Conservation (phyloP, 2,797 vertebrate genomes). For the Hemitrygon akajei region DNA sequence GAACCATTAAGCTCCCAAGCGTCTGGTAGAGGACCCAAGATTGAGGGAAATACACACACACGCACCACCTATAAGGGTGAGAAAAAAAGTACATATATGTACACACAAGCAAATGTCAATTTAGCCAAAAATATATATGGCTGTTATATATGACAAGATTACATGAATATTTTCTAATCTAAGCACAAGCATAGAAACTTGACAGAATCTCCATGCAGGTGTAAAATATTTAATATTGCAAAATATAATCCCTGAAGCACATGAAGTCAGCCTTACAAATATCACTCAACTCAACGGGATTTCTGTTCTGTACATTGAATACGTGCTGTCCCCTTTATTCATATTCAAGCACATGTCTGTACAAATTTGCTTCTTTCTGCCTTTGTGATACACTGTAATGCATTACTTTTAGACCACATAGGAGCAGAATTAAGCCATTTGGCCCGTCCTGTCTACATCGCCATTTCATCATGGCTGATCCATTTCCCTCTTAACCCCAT, state of each 20-base stretch:
- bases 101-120: neutral
- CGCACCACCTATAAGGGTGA: no score
- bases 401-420: neutral
- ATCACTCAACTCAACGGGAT: neutral
- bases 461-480: no score
- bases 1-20: no score
- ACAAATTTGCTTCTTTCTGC: neutral
- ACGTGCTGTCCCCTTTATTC: neutral
- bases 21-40: no score
- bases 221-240: neutral
- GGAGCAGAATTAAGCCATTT: no score
- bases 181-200: neutral
- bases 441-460: no score
- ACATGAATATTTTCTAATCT: neutral
- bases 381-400: neutral
- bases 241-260: neutral
- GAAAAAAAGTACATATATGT: no score
- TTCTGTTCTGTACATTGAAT: neutral
- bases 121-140: neutral
- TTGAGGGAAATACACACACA: no score
- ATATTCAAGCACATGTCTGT: neutral
- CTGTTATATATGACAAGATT: neutral
- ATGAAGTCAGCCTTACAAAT: neutral
- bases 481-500: no score
- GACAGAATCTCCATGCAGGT: neutral